phyloP scores from a whole-genome alignment of 2,113 vertebrate genomes.

The Pampusana beccarii region DNA sequence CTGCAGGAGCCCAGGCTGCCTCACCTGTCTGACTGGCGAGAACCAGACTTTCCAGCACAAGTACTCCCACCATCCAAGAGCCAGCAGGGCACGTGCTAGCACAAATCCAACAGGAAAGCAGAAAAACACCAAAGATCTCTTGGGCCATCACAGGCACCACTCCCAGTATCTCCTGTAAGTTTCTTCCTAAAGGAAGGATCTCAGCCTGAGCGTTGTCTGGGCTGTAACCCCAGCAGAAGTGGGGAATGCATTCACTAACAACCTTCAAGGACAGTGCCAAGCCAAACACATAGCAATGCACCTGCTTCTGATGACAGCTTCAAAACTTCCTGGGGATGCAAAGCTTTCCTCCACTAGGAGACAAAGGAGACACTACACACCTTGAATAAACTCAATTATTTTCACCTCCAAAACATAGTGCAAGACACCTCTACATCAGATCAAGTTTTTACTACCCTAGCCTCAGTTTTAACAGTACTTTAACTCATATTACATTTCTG shows the following conservation, averaged over 20 bases:
- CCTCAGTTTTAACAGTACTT: neutral
- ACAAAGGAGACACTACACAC: neutral
- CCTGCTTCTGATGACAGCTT: neutral
- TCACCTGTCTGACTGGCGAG: slow-evolving; percentile 35
- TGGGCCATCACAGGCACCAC: neutral
- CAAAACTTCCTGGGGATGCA: neutral
- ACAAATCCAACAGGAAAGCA: neutral
- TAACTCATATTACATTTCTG: neutral
- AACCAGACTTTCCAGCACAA: slow-evolving; percentile 54
- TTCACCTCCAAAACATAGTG: neutral
- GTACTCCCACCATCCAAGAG: slow-evolving; percentile 17
- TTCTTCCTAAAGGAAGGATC: neutral
- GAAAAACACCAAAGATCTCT: neutral
- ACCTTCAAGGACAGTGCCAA: neutral
- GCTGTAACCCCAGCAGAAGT: neutral
- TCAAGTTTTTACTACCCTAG: neutral
- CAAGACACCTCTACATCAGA: neutral
- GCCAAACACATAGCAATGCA: neutral
- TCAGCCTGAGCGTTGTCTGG: neutral
- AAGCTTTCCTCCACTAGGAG: neutral
- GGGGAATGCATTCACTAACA: neutral
- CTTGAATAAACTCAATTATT: neutral
- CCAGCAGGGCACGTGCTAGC: neutral
- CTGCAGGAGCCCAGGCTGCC: neutral
- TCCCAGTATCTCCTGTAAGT: neutral